Percentiles rank a stretch among this genome's conserved stretches.
Evolutionary conservation across 1,140 invertebrate genomes (phyloP).

Genomic region (Xylocopa sonorina): DNA sequence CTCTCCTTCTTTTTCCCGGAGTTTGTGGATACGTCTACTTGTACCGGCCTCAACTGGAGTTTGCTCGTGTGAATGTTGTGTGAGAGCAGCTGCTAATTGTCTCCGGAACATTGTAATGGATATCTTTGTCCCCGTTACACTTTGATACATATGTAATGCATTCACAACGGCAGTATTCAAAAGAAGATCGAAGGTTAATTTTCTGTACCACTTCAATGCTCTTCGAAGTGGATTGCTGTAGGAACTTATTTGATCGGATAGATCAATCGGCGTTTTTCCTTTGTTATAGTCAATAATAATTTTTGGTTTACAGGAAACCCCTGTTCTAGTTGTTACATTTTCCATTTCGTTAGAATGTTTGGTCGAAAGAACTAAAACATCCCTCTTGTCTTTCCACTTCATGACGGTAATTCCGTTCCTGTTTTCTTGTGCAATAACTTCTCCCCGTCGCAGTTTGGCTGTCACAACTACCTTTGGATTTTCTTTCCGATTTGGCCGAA

Average conservation of each 20-base stretch:
- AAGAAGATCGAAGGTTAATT: not conserved
- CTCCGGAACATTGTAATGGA: not conserved
- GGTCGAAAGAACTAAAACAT: no score
- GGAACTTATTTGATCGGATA: constrained; percentile 19
- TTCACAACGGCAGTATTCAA: not conserved
- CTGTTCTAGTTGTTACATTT: constrained; percentile 1
- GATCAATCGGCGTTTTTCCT: not conserved
- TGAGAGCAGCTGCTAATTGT: not conserved
- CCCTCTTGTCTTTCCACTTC: no score
- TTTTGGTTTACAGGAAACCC: constrained; percentile 13
- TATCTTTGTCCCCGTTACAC: no score
- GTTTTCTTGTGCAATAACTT: no score
- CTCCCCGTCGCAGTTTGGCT: no score
- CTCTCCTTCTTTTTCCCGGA: not conserved
- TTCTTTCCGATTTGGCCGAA: no score
- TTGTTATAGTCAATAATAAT: constrained; percentile 18
- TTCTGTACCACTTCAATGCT: constrained; percentile 14
- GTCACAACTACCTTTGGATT: no score
- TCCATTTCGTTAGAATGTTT: no score
- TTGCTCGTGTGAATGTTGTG: not conserved
- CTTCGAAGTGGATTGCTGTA: constrained; percentile 19
- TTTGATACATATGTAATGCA: not conserved
- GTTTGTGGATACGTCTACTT: constrained; percentile 10
- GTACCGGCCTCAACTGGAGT: not conserved
- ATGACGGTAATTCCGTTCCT: no score